Percentiles rank a stretch among this genome's conserved stretches.
Conservation (phyloP, 2,888 invertebrate species). For the Neelides folsomi region DNA sequence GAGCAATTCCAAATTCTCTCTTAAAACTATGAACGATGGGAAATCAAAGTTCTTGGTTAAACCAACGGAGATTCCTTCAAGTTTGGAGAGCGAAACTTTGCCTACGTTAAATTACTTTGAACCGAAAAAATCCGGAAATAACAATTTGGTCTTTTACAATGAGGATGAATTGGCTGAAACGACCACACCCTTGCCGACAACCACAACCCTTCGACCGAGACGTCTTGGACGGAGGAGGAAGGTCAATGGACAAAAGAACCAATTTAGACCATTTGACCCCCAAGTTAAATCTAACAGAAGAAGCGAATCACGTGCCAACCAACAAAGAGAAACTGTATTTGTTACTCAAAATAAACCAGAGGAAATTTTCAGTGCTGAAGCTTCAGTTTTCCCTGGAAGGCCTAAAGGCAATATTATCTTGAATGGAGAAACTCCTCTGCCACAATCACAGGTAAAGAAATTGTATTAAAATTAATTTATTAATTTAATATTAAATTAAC, state of each 20-base stretch:
- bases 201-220: conserved; percentile 5
- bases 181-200: conserved; percentile 5
- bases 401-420: conserved; percentile 21
- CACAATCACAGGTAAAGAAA: no score
- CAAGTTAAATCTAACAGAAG: neutral
- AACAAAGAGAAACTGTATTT: conserved; percentile 2
- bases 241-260: conserved; percentile 2
- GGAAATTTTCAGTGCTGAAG: conserved; percentile 32
- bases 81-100: no score
- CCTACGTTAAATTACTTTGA: no score
- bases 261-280: no score
- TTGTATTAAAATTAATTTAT: no score
- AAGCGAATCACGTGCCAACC: conserved; percentile 1
- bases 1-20: neutral
- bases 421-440: conserved; percentile 15
- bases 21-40: no score
- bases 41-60: no score
- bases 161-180: conserved; percentile 11
- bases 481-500: no score
- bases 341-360: conserved; percentile 17
- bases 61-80: no score
- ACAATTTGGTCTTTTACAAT: conserved; percentile 2
- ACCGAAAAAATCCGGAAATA: no score
- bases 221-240: conserved; percentile 6
- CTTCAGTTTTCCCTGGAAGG: conserved; percentile 26